Evolutionary conservation across 2,888 invertebrate genomes (phyloP), one percentile per base, ranked within the genome.

Genomic region (Chrysopilus asiliformis): DNA sequence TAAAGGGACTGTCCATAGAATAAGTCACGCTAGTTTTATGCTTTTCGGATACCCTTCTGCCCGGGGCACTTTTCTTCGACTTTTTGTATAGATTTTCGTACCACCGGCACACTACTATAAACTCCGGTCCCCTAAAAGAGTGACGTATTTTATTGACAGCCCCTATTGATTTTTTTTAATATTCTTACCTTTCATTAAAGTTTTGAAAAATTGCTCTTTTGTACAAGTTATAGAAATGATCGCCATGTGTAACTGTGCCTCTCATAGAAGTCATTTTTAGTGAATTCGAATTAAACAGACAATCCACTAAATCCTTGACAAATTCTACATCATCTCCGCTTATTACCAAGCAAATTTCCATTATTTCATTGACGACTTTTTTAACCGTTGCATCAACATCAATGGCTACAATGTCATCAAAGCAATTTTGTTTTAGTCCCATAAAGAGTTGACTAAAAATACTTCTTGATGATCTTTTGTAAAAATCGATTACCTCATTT

Each of bases 191-290:
- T 2, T 33, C 17, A 8, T 41, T 37, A 2, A 37, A 39, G 5
- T 50, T 53, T 5, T 41, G 41, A 30, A 53, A 53, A 27, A 66
- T 49, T 2, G 49, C 42, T 7, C 40, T 39, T 33, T 53, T 53
- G 24, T 58, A 65, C 3, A 41, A 45, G 25, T 49, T 48, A 13
- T 59, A 41, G 43, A 64, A 66, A 40, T 60, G 47, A 40, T 56
- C 52, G 2, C 65, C 64, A 33, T 61, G 54, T 9, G 45, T 44
- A 2, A 56, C 40, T 12, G 19, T 48, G 5, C 43, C 45, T 2
- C 38, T 40, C 13, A 49, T 38, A 24, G 35, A n/a, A 3, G 19
- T 7, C 2, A 38, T 28, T 6, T 34, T 27, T 3, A 52, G 12
- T 19, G 38, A 33, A 1, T 32, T 38, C 3, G 18, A 24, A 27